Conservation (phyloP, 37 sponge, comb jelly and placozoan species). For the Chondrilla cf. caribensis region DNA sequence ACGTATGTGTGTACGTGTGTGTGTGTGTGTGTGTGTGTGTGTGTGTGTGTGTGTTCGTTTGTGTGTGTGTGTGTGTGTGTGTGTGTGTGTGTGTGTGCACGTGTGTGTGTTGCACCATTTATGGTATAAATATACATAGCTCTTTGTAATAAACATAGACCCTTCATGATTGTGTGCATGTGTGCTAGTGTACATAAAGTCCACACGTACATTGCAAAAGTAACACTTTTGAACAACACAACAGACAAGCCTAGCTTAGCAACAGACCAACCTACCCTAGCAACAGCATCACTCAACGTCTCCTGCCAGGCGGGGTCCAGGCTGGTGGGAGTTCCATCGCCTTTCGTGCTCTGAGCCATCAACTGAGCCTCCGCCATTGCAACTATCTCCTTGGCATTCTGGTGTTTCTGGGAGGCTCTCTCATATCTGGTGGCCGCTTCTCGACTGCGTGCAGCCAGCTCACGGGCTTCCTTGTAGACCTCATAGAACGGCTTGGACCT, state of each 20-base stretch:
- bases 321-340: neutral
- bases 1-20: too few species aligned
- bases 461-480: conserved; percentile 11
- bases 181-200: too few species aligned
- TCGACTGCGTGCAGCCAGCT: neutral
- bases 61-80: too few species aligned
- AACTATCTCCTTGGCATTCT: conserved; percentile 8
- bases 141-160: too few species aligned
- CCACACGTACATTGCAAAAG: too few species aligned
- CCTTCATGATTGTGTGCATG: too few species aligned
- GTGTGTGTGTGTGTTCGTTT: too few species aligned
- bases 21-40: too few species aligned
- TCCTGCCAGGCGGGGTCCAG: conserved; percentile 25
- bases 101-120: too few species aligned
- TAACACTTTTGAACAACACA: too few species aligned
- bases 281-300: neutral
- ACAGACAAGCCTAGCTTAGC: neutral
- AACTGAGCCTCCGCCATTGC: conserved; percentile 4
- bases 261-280: neutral
- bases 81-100: too few species aligned
- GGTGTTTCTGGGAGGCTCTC: conserved; percentile 17
- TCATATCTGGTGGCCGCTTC: neutral
- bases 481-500: conserved; percentile 11
- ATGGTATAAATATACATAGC: too few species aligned
- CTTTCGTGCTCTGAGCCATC: neutral